Evolutionary conservation across 2,797 vertebrate genomes (phyloP).

Genomic region (Choloepus didactylus): DNA sequence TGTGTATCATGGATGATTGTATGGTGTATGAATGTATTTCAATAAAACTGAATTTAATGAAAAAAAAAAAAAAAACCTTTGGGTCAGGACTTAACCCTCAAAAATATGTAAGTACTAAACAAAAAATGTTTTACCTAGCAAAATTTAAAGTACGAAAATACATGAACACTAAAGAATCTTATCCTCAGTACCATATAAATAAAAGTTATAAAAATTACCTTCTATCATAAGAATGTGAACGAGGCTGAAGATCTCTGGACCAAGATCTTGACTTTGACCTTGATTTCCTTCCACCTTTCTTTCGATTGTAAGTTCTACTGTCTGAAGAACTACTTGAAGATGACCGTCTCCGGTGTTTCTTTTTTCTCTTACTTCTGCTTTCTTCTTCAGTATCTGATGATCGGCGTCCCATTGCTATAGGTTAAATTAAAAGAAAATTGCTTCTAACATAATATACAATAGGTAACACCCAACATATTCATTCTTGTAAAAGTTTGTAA

Average conservation of each 20-base stretch:
- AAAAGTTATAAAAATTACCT: slow-evolving; percentile 82
- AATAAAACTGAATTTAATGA: too few relatives aligned
- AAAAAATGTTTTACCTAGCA: slow-evolving; percentile 55
- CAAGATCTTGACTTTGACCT: slow-evolving; percentile 92
- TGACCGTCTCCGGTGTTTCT: slow-evolving; percentile 92
- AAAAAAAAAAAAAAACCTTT: neutral
- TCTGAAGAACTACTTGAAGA: slow-evolving; percentile 94
- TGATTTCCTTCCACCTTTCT: slow-evolving; percentile 91
- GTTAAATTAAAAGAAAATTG: slow-evolving; percentile 57
- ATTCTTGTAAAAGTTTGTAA: slow-evolving; percentile 32
- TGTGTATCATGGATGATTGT: too few relatives aligned
- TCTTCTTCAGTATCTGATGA: slow-evolving; percentile 97
- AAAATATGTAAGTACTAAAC: slow-evolving; percentile 52
- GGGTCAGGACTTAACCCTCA: neutral
- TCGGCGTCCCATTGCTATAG: slow-evolving; percentile 92
- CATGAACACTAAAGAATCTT: slow-evolving; percentile 7
- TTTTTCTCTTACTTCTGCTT: slow-evolving; percentile 92
- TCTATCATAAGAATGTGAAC: slow-evolving; percentile 91
- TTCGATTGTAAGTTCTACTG: slow-evolving; percentile 91
- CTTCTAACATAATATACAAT: slow-evolving; percentile 26
- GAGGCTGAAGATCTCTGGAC: slow-evolving; percentile 89
- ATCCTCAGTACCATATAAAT: accelerated
- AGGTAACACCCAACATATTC: slow-evolving; percentile 32
- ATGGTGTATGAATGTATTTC: too few relatives aligned
- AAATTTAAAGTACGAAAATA: slow-evolving; percentile 61